These are phyloP conservation scores for Vanacampus margaritifer DNA, from an alignment of 2,113 vertebrate genomes.

Conservation along the genomic window DNA sequence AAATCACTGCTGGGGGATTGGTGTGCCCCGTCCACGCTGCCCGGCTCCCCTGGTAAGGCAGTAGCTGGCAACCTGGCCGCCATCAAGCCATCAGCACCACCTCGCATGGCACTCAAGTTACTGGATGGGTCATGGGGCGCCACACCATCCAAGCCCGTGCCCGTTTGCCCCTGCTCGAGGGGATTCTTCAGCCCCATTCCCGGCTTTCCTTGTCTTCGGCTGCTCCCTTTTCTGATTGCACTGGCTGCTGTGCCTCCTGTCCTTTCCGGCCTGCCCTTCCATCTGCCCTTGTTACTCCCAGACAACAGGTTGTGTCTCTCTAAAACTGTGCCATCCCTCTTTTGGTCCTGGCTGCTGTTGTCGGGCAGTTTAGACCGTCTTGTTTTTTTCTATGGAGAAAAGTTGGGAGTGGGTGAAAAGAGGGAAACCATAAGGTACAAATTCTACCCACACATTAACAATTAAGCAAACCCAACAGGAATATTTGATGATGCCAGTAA, in stretches of 20 bases:
- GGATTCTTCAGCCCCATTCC: constrained; percentile 57
- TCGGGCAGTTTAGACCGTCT: constrained; percentile 82
- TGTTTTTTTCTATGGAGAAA: constrained; percentile 73
- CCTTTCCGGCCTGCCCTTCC: constrained; percentile 71
- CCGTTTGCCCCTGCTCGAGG: constrained; percentile 38
- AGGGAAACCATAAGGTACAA: background rate
- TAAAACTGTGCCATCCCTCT: constrained; percentile 69
- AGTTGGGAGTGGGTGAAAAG: background rate
- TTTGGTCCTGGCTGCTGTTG: constrained; percentile 80
- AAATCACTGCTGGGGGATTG: constrained; percentile 83
- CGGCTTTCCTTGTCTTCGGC: constrained; percentile 61
- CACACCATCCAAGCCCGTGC: constrained; percentile 36
- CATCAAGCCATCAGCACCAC: constrained; percentile 49
- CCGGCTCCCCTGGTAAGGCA: constrained; percentile 83
- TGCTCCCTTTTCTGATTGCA: constrained; percentile 65
- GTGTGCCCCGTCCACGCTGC: constrained; percentile 90
- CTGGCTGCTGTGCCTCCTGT: constrained; percentile 55
- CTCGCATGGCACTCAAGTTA: constrained; percentile 75
- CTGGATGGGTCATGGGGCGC: constrained; percentile 76
- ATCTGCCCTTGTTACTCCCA: constrained; percentile 72
- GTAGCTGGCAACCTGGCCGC: constrained; percentile 59
- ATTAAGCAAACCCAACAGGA: no score
- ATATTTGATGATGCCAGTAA: background rate
- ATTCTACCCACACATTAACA: background rate
- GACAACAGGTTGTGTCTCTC: constrained; percentile 71